Evolutionary conservation across 2,888 invertebrate genomes (phyloP).

Genomic region (Odiellus spinosus): DNA sequence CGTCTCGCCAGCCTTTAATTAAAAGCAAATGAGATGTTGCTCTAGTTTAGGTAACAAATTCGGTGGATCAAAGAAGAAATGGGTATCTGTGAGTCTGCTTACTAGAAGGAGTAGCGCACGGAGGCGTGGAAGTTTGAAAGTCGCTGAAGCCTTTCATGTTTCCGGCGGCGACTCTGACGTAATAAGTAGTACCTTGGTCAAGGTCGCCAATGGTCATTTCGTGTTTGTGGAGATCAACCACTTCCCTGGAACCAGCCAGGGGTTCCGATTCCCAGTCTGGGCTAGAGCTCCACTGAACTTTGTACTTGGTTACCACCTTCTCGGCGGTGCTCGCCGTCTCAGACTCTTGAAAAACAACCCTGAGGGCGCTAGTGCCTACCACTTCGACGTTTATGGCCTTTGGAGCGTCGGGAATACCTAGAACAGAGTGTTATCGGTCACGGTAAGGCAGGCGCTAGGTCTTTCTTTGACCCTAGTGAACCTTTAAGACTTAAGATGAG

Average conservation of each 20-base stretch:
- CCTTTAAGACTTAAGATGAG: too few species aligned
- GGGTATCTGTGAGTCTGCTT: constrained; percentile 32
- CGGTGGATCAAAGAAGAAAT: too few species aligned
- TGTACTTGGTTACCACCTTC: constrained; percentile 71
- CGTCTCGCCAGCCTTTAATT: constrained; percentile 62
- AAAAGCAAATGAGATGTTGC: not conserved
- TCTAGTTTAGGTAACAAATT: too few species aligned
- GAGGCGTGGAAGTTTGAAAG: constrained; percentile 56
- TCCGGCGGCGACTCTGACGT: constrained; percentile 74
- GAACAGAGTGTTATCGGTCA: not conserved
- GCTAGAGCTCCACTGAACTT: constrained; percentile 83
- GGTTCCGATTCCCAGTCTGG: constrained; percentile 53
- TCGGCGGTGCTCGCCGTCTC: constrained; percentile 49
- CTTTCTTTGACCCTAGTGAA: too few species aligned
- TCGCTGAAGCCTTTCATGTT: constrained; percentile 81
- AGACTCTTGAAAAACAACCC: constrained; percentile 50
- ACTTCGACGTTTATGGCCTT: constrained; percentile 58
- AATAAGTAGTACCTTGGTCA: constrained; percentile 72
- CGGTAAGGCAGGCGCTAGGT: too few species aligned
- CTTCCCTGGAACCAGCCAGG: constrained; percentile 60
- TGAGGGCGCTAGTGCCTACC: constrained; percentile 47
- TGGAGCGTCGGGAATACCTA: constrained; percentile 61
- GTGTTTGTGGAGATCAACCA: constrained; percentile 46
- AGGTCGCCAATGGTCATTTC: constrained; percentile 50
- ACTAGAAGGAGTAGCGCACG: constrained; percentile 78